Conservation (phyloP, 2,113 vertebrate species). For the Festucalex cinctus region DNA sequence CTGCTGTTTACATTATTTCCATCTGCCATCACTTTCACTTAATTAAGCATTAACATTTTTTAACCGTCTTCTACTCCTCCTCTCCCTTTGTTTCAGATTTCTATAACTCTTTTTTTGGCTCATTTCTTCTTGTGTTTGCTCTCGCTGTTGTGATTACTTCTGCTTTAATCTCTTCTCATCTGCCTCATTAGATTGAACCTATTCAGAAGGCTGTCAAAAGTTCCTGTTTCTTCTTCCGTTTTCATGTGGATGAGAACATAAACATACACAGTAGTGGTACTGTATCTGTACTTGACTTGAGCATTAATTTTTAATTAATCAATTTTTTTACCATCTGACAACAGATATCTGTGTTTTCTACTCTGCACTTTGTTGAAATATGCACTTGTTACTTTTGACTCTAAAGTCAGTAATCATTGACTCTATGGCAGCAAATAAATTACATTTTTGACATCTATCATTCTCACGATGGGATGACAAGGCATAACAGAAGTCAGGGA, state of each 20-base stretch:
- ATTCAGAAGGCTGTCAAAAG: constrained; percentile 31
- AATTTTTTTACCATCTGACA: no score
- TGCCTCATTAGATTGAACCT: constrained; percentile 50
- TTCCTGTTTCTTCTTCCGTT: constrained; percentile 25
- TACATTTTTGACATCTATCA: no score
- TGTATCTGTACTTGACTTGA: neutral
- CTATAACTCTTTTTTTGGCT: constrained; percentile 3
- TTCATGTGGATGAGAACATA: constrained; percentile 35
- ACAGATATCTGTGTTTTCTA: no score
- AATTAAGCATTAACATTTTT: constrained; percentile 45
- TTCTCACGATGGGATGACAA: no score
- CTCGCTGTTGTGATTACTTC: constrained; percentile 5
- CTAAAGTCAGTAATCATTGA: no score
- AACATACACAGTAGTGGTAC: neutral
- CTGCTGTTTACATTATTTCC: constrained; percentile 40
- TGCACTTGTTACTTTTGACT: no score
- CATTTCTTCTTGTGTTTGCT: constrained; percentile 11
- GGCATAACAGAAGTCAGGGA: no score
- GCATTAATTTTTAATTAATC: no score
- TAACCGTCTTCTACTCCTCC: constrained; percentile 36
- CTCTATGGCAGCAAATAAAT: no score
- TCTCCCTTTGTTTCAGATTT: constrained; percentile 16
- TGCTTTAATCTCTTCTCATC: constrained; percentile 38
- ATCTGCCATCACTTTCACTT: constrained; percentile 25
- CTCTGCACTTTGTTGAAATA: no score